Percentiles rank a stretch among this genome's conserved stretches.
phyloP scores from a whole-genome alignment of 2,797 vertebrate species.

The Amblyraja radiata region DNA sequence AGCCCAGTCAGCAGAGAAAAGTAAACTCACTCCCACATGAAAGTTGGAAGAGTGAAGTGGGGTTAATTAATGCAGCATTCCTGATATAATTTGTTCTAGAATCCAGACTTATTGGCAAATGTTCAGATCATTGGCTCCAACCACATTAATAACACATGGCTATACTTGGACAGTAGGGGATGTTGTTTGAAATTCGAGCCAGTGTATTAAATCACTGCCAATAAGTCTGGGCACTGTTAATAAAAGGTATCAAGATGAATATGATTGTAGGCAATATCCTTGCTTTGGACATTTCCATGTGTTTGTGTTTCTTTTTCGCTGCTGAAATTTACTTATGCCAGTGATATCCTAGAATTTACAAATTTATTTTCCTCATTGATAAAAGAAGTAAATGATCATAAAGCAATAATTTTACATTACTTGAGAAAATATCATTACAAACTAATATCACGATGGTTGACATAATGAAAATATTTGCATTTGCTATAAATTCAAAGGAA shows the following conservation, averaged over 20 bases:
- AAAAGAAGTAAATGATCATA: not conserved
- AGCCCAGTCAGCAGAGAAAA: not conserved
- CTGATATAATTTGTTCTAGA: conserved; percentile 22
- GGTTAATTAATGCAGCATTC: not conserved
- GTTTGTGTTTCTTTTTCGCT: not conserved
- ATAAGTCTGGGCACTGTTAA: conserved; percentile 34
- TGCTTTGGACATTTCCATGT: not conserved
- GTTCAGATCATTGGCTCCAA: conserved; percentile 33
- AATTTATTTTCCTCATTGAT: not conserved
- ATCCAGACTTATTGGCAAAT: conserved; percentile 32
- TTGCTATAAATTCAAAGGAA: not conserved
- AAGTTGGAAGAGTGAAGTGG: not conserved
- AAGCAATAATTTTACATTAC: not conserved
- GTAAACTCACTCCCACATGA: not conserved
- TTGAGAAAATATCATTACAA: not conserved
- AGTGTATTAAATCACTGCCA: conserved; percentile 25
- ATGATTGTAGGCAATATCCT: not conserved
- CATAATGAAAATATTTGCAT: not conserved
- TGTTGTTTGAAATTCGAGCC: conserved; percentile 29
- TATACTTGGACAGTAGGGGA: conserved; percentile 30
- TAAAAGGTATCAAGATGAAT: conserved; percentile 19
- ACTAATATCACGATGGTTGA: not conserved
- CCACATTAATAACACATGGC: conserved; percentile 37
- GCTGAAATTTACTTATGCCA: not conserved
- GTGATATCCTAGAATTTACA: not conserved